Base-by-base conservation (phyloP, 2,888 invertebrate genomes). In the Steromphala cineraria region DNA sequence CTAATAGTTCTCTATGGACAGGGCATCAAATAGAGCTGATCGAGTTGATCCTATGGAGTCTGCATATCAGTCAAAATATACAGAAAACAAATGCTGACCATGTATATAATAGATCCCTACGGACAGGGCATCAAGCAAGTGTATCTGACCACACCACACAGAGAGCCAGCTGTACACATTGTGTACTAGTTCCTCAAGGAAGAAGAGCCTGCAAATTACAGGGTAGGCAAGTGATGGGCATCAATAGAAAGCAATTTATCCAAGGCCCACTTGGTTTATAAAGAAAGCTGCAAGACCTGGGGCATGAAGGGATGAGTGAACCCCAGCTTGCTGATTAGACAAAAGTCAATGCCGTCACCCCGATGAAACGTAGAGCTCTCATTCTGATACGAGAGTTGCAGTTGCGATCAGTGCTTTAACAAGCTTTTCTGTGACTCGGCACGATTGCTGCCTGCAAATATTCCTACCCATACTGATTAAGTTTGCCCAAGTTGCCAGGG, bases 201-300 rank as follows among this genome's bases (percentile, higher is more conserved):
- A 8, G 28, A 62, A 5, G 15, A 62, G 62, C 62, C 21, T 62
- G 62, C 62, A 62, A 24, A 62, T 62, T 62, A 62, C 28, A 62
- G 62, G 24, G 62, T 62, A 62, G 62, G 62, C 62, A 24, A 62
- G 62, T 62, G 62, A 62, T 62, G 28, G 28, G 62, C 62, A 62
- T 62, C 62, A 62, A 62, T 62, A n/a, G 28, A 62, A 62, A 62
- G 62, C 62, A 62, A 62, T 62, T 62, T 62, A 62, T 62, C 62
- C 28, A 62, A 62, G 62, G 62, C 62, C 10, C 62, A 28, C 24
- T 62, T 62, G 62, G 62, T 62, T 62, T 62, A 62, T 62, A 62
- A 62, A 62, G 62, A 62, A 62, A 24, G 62, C 62, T 8, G 13
- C 8, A 62, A 15, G 62, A 62, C 62, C 62, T 24, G 62, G 24